phyloP scores from a whole-genome alignment of 2,113 vertebrate genomes.

The Peromyscus polionotus region DNA sequence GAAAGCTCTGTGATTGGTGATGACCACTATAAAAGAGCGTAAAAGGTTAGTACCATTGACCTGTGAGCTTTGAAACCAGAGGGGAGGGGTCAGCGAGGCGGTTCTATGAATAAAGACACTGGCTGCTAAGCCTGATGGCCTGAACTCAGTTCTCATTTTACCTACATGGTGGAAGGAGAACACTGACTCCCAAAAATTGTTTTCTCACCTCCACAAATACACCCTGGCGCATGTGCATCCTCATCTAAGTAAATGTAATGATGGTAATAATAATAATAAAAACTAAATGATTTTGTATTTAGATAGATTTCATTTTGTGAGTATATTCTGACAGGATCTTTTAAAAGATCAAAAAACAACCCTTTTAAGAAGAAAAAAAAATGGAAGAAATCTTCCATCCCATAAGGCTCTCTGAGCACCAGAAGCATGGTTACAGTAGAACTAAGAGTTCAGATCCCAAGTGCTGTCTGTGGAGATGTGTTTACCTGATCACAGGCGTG shows the following conservation, averaged over 20 bases:
- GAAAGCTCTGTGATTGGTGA: not conserved
- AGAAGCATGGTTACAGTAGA: not conserved
- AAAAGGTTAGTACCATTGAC: not conserved
- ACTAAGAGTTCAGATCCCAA: not conserved
- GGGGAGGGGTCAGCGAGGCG: not conserved
- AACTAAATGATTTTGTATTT: not conserved
- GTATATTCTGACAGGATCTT: not conserved
- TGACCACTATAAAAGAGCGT: accelerated
- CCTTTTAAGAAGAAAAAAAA: not conserved
- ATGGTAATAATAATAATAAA: not conserved
- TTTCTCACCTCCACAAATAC: no score
- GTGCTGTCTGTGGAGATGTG: not conserved
- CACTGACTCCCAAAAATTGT: not conserved
- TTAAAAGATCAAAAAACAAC: not conserved
- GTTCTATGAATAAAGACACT: not conserved
- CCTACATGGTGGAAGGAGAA: not conserved
- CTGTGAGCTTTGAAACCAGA: not conserved
- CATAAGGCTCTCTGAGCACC: not conserved
- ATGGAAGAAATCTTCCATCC: not conserved
- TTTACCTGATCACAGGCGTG: not conserved
- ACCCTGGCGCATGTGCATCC: not conserved
- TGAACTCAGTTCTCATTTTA: not conserved
- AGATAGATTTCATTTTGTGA: not conserved
- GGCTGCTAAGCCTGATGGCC: not conserved
- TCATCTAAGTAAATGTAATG: no score